Evolutionary conservation across 2,888 invertebrate species (phyloP), one percentile per base, ranked within the genome.

Genomic region (Oxycera nigricornis): DNA sequence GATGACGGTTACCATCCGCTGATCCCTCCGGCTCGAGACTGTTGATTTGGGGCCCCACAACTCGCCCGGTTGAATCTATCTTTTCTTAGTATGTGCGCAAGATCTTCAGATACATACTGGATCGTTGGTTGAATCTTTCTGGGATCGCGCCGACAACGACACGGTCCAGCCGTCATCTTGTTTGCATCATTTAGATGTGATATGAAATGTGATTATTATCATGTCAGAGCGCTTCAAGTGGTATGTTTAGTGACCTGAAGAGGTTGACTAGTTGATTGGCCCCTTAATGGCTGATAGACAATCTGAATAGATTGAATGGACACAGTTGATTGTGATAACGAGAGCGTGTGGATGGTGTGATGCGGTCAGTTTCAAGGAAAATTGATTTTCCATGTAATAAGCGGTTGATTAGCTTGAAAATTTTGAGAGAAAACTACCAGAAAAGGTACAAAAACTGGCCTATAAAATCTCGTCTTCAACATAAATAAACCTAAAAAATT

Each of bases 201-300:
- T 68, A 28, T 46, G 68, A 68, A 59, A 65, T 65, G 52, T 31
- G 70, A 70, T 70, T 70, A 70, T 70, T 55, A 68, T 70, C 70
- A 52, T 70, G 70, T 70, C 70, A 70, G n/a, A n/a, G 55, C 55
- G 17, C 31, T 55, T 52, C 31, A 17, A 22, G 55, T 52, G 46
- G 46, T 20, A 35, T 70, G 70, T 31, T 70, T 70, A 70, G 31
- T 55, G 70, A 70, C 70, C 70, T 35, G 31, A 14, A 52, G 70
- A 70, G 70, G 52, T 70, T 70, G 70, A 52, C 52, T 22, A 28
- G 55, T 55, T 55, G 70, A 70, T 70, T 70, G 52, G 70, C 70
- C 70, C 70, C 55, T 52, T 68, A 68, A 65, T 65, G 26, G 26
- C 17, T 30, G 59, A 59, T 35, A 31, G 9, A 20, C 35, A 20